Conservation (phyloP, 2,888 invertebrate genomes). For the Yponomeuta plumbellus region DNA sequence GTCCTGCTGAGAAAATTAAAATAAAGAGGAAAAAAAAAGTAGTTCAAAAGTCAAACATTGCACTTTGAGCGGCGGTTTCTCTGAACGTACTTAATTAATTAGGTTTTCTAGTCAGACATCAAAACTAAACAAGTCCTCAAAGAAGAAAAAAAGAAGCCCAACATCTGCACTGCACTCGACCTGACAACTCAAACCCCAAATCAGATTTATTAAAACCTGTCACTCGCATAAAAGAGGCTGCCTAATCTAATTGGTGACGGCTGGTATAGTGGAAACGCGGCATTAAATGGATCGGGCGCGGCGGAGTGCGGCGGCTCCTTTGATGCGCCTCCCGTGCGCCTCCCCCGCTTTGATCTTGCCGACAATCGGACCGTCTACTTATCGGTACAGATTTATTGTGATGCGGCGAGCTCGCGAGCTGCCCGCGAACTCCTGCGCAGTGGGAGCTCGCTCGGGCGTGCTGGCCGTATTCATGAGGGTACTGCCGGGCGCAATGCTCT, state of each 20-base stretch:
- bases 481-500: neutral
- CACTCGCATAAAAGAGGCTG: slow-evolving; percentile 10
- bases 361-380: slow-evolving; percentile 73
- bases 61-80: no score
- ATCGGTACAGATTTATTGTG: slow-evolving; percentile 76
- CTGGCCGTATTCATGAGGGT: slow-evolving; percentile 9
- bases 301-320: slow-evolving; percentile 58
- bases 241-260: slow-evolving; percentile 17
- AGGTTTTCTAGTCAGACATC: no score
- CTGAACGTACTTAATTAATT: no score
- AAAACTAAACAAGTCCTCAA: neutral
- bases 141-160: neutral
- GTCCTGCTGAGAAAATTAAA: no score
- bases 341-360: slow-evolving; percentile 69
- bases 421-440: slow-evolving; percentile 27
- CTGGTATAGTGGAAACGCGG: slow-evolving; percentile 47
- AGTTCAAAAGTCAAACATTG: no score
- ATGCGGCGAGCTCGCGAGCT: slow-evolving; percentile 54
- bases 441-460: slow-evolving; percentile 35
- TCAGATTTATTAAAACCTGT: slow-evolving; percentile 17
- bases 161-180: neutral
- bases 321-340: slow-evolving; percentile 52
- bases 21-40: no score
- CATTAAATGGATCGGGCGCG: slow-evolving; percentile 52
- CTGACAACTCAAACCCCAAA: slow-evolving; percentile 5